Percentiles rank a stretch among this genome's conserved stretches.
Conservation (phyloP, 2,797 vertebrate genomes). For the Hafferia zeledoni region DNA sequence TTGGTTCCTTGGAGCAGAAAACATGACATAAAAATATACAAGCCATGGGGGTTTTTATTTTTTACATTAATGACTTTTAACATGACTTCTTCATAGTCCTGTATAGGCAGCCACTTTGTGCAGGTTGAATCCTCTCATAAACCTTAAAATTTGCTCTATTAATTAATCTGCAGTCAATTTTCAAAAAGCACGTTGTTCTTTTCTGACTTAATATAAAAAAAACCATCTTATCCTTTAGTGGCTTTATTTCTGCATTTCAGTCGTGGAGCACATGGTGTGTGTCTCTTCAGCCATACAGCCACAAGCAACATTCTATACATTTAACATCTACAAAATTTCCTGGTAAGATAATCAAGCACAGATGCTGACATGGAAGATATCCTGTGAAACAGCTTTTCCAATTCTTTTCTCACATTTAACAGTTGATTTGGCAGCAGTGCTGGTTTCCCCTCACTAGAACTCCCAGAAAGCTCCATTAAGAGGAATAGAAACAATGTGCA, state of each 20-base stretch:
- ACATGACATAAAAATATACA: background rate
- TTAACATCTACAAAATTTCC: conserved; percentile 3
- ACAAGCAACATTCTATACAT: background rate
- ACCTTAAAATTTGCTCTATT: background rate
- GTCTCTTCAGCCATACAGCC: background rate
- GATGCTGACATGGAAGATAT: conserved; percentile 11
- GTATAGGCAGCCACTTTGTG: background rate
- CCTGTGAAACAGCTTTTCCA: background rate
- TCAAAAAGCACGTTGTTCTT: background rate
- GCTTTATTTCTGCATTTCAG: background rate
- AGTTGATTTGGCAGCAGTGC: background rate
- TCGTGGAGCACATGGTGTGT: background rate
- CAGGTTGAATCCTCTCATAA: background rate
- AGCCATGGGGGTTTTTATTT: background rate
- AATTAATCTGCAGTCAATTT: background rate
- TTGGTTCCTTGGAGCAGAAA: background rate
- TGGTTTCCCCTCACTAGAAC: background rate
- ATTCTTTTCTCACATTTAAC: background rate
- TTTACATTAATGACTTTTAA: background rate
- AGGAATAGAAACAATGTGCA: background rate
- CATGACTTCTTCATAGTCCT: background rate
- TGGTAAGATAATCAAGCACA: conserved; percentile 1
- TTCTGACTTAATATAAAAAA: background rate
- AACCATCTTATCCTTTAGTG: background rate
- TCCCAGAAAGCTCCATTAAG: background rate